Evolutionary conservation across 2,113 vertebrate genomes (phyloP).

Genomic region (Mastomys coucha): DNA sequence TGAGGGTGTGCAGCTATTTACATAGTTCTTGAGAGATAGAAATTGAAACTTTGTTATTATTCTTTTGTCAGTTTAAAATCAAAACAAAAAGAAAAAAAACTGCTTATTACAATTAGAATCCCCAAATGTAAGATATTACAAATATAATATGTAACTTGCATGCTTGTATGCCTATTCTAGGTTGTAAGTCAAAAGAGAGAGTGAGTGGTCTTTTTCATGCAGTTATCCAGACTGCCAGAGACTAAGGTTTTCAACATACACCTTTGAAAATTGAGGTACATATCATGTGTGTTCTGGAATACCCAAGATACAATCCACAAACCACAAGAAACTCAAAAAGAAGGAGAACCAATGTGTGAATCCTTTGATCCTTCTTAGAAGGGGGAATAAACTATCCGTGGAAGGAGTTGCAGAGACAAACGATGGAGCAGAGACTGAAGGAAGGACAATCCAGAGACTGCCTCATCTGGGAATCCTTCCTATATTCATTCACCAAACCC

Average conservation of each 20-base stretch:
- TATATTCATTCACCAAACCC: too few relatives aligned
- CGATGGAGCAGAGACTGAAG: too few relatives aligned
- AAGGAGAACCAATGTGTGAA: too few relatives aligned
- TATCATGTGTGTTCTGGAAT: too few relatives aligned
- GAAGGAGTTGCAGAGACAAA: too few relatives aligned
- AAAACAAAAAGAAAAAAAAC: neutral
- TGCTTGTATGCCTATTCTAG: neutral
- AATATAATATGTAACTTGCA: neutral
- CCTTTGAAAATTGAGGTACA: neutral
- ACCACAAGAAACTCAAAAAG: too few relatives aligned
- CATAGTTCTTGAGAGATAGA: neutral
- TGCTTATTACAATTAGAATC: neutral
- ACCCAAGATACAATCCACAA: too few relatives aligned
- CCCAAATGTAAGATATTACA: neutral
- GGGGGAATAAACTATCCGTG: too few relatives aligned
- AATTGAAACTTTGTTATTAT: neutral
- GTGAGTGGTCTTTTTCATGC: neutral
- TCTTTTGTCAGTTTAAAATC: neutral
- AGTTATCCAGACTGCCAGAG: neutral
- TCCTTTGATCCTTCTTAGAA: too few relatives aligned
- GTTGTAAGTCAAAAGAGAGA: neutral
- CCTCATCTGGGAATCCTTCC: too few relatives aligned
- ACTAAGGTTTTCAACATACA: neutral
- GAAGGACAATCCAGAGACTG: too few relatives aligned
- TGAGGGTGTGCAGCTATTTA: too few relatives aligned